Percentiles rank a stretch among this genome's conserved stretches.
Evolutionary conservation across 2,888 invertebrate genomes (phyloP).

Genomic region (Gandaritis pyraliata): DNA sequence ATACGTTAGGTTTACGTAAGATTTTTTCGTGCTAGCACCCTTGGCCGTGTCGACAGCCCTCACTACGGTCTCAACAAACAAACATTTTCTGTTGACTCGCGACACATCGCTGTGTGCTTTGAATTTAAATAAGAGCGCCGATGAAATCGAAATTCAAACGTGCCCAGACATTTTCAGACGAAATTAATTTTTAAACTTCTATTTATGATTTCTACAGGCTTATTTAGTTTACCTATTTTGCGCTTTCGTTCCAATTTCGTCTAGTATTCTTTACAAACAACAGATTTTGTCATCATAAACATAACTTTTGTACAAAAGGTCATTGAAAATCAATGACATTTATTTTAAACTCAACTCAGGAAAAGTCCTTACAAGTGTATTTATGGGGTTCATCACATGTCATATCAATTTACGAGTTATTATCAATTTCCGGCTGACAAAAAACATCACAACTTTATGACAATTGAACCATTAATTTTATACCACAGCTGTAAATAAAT

Average conservation of each 20-base stretch:
- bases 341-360: too few species aligned
- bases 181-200: constrained; percentile 16
- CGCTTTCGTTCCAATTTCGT: too few species aligned
- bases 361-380: not conserved
- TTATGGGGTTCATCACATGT: not conserved
- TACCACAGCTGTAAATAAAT: constrained; percentile 39
- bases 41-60: constrained; percentile 64
- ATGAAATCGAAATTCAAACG: constrained; percentile 66
- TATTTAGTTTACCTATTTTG: too few species aligned
- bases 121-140: constrained; percentile 74
- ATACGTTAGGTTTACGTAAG: too few species aligned
- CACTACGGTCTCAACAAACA: constrained; percentile 64
- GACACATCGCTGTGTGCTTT: constrained; percentile 73
- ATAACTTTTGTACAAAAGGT: too few species aligned
- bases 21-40: too few species aligned
- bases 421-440: constrained; percentile 33
- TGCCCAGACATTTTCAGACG: constrained; percentile 55
- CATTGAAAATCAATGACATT: too few species aligned
- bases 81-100: constrained; percentile 74
- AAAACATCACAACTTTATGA: constrained; percentile 39
- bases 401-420: constrained; percentile 9
- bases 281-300: too few species aligned
- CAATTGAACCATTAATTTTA: constrained; percentile 42
- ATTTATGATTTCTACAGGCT: not conserved
- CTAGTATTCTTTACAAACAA: too few species aligned